These are phyloP conservation scores for Sternarchorhynchus goeldii DNA, from an alignment of 2,797 vertebrate genomes.

Conservation along the genomic window DNA sequence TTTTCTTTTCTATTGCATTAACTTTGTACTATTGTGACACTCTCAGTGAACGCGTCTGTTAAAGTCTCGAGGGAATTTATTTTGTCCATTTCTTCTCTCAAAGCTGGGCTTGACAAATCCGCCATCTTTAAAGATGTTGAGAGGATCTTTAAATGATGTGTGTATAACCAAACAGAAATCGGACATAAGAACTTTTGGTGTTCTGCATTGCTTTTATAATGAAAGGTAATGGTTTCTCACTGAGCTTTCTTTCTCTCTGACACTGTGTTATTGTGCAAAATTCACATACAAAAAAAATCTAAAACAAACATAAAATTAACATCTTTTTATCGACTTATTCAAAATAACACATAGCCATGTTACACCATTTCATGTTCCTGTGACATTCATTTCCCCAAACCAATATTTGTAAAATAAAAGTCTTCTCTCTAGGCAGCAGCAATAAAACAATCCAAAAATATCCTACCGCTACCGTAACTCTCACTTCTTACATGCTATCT, in stretches of 20 bases:
- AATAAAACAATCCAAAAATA: not conserved
- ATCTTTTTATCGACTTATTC: not conserved
- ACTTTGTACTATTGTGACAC: not conserved
- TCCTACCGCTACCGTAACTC: not conserved
- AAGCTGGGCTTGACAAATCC: not conserved
- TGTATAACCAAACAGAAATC: too few relatives aligned
- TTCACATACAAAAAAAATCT: not conserved
- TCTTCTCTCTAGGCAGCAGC: not conserved
- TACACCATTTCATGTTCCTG: too few relatives aligned
- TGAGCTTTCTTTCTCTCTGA: too few relatives aligned
- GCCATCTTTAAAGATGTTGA: not conserved
- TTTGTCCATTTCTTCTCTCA: not conserved
- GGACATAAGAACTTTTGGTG: not conserved
- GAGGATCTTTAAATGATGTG: not conserved
- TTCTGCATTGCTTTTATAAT: not conserved
- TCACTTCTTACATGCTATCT: slow-evolving; percentile 7
- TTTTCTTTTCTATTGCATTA: not conserved
- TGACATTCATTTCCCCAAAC: not conserved
- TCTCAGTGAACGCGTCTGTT: not conserved
- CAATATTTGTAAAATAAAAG: not conserved
- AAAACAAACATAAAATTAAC: not conserved
- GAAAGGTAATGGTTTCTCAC: not conserved
- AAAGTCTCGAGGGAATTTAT: not conserved
- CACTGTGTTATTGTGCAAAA: too few relatives aligned
- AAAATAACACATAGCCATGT: not conserved